Evolutionary conservation across 2,113 vertebrate species (phyloP).

Genomic region (Cochlearius cochlearius): DNA sequence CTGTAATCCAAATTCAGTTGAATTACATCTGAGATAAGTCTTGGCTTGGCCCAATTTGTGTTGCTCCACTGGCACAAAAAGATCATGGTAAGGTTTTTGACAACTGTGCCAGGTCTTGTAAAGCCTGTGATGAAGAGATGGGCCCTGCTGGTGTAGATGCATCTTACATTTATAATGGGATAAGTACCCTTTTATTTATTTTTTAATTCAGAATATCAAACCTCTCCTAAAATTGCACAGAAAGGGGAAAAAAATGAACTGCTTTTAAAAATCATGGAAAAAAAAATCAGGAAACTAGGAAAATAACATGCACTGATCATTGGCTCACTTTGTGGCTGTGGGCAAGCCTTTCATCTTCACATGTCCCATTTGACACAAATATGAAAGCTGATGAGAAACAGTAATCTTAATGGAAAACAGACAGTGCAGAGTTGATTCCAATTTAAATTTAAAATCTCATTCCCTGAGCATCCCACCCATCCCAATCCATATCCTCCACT

Average conservation of each 20-base stretch:
- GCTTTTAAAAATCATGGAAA: background rate
- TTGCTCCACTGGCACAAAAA: background rate
- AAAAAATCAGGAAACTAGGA: background rate
- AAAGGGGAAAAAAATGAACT: background rate
- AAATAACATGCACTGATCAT: background rate
- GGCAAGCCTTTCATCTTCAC: background rate
- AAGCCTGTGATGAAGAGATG: background rate
- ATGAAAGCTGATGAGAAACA: background rate
- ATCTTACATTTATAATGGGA: background rate
- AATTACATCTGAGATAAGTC: background rate
- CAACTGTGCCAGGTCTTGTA: background rate
- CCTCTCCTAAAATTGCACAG: background rate
- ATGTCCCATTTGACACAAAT: background rate
- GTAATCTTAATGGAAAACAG: background rate
- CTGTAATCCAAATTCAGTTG: background rate
- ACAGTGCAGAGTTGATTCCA: background rate
- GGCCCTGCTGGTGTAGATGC: background rate
- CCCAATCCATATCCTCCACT: background rate
- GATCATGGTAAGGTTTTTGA: background rate
- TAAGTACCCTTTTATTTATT: background rate
- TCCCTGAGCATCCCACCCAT: background rate
- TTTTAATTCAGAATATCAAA: background rate
- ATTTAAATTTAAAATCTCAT: background rate
- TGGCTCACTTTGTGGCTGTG: background rate
- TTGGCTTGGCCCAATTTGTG: background rate